Evolutionary conservation across 2,888 invertebrate genomes (phyloP), one percentile per base, ranked within the genome.

Genomic region (Apamea epomidion): DNA sequence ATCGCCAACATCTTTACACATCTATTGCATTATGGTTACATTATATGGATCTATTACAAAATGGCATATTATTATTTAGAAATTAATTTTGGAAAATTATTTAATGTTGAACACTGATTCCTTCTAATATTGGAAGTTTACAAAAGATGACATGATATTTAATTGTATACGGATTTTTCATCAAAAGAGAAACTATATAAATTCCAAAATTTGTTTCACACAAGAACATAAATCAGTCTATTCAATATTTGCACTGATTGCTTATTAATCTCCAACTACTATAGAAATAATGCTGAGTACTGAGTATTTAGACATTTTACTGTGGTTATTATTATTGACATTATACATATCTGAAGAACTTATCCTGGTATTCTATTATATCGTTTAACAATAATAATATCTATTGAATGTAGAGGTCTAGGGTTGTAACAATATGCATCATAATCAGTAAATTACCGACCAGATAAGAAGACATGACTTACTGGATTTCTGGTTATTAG

Each of bases 201-300:
- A 78, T 75, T 81, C 69, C 58, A 87, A 83, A 83, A 78, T 76
- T 81, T 72, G 42, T 65, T 83, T 83, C 29, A 71, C 68, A 69
- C 32, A 67, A 78, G 54, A 87, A 87, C 78, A 76, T 84, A 87
- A 77, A 79, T 88, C 88, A 88, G 89, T 88, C 88, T 81, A 84
- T 78, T 83, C 69, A 82, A 78, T 70, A 81, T 85, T 83, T 80
- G 73, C 81, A 85, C 79, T 73, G 82, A 87, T 81, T 71, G 45
- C 69, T 72, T 78, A 76, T 64, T 78, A 68, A 79, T 78, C 69
- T 84, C 84, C 85, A 86, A 71, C 75, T 84, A 84, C 64, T 29
- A 80, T 69, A 72, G 65, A 74, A 74, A 80, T 78, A 80, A 73
- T 71, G 62, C 76, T 78, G 69, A 77, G 72, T 84, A 78, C 76